Conservation (phyloP, 2,888 invertebrate species). For the Melanostoma scalare region DNA sequence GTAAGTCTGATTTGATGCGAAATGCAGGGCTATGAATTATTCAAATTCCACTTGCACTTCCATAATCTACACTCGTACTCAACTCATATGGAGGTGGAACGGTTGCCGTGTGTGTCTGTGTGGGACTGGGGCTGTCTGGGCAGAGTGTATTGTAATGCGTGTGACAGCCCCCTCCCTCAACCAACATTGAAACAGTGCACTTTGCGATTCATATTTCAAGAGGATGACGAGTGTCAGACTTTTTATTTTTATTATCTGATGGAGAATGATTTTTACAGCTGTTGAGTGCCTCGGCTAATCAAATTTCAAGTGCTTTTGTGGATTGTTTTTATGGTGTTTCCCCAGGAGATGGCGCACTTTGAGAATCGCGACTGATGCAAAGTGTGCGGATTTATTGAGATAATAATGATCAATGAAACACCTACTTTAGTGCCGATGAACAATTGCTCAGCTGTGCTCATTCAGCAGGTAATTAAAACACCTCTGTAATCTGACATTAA, state of each 20-base stretch:
- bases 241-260: slow-evolving; percentile 3
- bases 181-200: slow-evolving; percentile 26
- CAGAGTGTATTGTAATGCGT: slow-evolving; percentile 34
- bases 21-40: slow-evolving; percentile 78
- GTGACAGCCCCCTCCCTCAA: not conserved
- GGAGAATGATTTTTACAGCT: slow-evolving; percentile 13
- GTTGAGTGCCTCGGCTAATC: slow-evolving; percentile 48
- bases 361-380: not conserved
- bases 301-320: slow-evolving; percentile 57
- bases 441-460: too few relatives aligned
- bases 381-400: too few relatives aligned
- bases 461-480: too few relatives aligned
- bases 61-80: not conserved
- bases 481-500: too few relatives aligned
- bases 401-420: too few relatives aligned
- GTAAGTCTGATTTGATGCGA: slow-evolving; percentile 69
- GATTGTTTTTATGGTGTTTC: slow-evolving; percentile 19
- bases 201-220: slow-evolving; percentile 54
- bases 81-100: too few relatives aligned
- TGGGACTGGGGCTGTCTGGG: slow-evolving; percentile 1
- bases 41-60: slow-evolving; percentile 76
- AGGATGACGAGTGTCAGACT: slow-evolving; percentile 45
- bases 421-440: too few relatives aligned
- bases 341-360: slow-evolving; percentile 15
- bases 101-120: not conserved